Conservation (phyloP, 2,888 invertebrate species). For the Synanthedon formicaeformis region DNA sequence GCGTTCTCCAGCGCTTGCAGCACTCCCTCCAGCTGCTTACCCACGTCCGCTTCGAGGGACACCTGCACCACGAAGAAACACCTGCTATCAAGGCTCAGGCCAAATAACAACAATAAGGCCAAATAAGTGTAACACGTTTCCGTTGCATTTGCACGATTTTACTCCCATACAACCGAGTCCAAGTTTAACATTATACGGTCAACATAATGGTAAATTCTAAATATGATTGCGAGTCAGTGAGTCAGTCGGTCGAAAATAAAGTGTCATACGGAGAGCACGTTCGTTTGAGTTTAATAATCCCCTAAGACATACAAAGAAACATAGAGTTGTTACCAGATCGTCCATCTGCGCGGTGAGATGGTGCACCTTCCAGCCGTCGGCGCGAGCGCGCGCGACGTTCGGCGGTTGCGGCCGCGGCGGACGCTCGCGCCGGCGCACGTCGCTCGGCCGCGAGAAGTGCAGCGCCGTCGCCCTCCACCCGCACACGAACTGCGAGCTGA, state of each 20-base stretch:
- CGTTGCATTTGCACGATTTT: too few relatives aligned
- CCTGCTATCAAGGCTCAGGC: too few relatives aligned
- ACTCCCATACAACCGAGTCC: too few relatives aligned
- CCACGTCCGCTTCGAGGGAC: slow-evolving; percentile 66
- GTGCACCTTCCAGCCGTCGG: slow-evolving; percentile 95
- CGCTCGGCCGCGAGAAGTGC: slow-evolving; percentile 69
- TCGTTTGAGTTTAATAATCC: too few relatives aligned
- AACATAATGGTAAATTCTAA: too few relatives aligned
- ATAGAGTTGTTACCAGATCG: slow-evolving; percentile 78
- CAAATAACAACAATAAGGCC: too few relatives aligned
- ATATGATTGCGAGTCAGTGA: too few relatives aligned
- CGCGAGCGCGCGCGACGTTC: slow-evolving; percentile 85
- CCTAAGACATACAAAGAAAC: too few relatives aligned
- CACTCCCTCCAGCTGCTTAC: slow-evolving; percentile 57
- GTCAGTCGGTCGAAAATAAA: too few relatives aligned
- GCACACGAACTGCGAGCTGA: slow-evolving; percentile 56
- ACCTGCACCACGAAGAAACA: slow-evolving; percentile 32
- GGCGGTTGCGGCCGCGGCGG: slow-evolving; percentile 83
- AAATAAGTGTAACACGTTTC: too few relatives aligned
- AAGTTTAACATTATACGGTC: too few relatives aligned
- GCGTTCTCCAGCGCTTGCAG: slow-evolving; percentile 49
- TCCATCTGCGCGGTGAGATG: slow-evolving; percentile 94
- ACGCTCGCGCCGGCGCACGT: slow-evolving; percentile 90
- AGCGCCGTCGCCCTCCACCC: slow-evolving; percentile 64
- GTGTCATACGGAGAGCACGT: too few relatives aligned